A percentile compares a stretch with the other conserved stretches of the same genome.
Evolutionary conservation across 2,888 invertebrate species (phyloP).

Genomic region (Cyclophora punctaria): DNA sequence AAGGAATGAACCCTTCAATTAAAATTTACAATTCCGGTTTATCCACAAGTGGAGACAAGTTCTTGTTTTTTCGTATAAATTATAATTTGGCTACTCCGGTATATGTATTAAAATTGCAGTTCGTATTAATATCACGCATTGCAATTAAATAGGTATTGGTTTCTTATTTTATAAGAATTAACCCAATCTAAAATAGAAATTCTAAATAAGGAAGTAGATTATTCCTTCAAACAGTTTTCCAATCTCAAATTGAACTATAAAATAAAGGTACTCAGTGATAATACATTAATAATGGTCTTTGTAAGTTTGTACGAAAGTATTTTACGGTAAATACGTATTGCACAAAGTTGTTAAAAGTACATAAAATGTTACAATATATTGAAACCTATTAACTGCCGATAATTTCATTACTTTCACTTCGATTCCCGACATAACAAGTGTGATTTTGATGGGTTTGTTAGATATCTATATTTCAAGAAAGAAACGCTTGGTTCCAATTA

Average conservation of each 20-base stretch:
- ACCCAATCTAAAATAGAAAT: too few species aligned
- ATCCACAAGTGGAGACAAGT: constrained; percentile 23
- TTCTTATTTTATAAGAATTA: too few species aligned
- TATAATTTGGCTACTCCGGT: constrained; percentile 38
- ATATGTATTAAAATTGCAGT: too few species aligned
- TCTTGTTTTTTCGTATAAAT: constrained; percentile 31
- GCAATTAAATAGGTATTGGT: too few species aligned
- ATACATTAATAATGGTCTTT: too few species aligned
- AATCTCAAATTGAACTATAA: too few species aligned
- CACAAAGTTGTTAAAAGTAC: background rate
- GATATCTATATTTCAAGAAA: constrained; percentile 14
- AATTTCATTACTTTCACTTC: constrained; percentile 1
- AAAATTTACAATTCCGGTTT: constrained; percentile 56
- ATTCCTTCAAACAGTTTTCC: too few species aligned
- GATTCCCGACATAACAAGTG: background rate
- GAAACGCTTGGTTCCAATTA: constrained; percentile 35
- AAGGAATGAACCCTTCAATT: constrained; percentile 58
- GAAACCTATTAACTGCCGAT: background rate
- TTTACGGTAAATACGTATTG: too few species aligned
- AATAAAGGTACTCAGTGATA: too few species aligned
- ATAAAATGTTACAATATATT: background rate
- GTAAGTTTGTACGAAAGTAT: too few species aligned
- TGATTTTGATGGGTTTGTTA: constrained; percentile 1
- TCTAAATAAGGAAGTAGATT: too few species aligned
- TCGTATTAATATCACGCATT: too few species aligned